These are phyloP conservation scores for Paramuricea clavata DNA, from an alignment of 92 coral and sea anemone genomes.

Conservation along the genomic window DNA sequence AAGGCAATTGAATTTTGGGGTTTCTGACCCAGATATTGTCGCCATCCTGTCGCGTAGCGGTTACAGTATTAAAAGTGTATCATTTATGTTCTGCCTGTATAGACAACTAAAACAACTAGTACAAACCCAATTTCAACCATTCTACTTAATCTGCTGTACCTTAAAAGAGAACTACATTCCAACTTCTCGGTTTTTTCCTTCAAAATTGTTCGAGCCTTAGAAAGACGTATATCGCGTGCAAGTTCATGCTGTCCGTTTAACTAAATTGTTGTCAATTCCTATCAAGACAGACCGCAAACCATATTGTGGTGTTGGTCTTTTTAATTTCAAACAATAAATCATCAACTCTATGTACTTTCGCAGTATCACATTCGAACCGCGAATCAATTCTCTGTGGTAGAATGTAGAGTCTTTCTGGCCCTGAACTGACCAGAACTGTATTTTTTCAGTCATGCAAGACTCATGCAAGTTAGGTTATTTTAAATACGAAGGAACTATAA, in stretches of 20 bases:
- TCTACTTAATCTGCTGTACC: not conserved
- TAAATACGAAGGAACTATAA: too few relatives aligned
- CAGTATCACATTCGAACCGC: conserved; percentile 14
- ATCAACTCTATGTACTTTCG: not conserved
- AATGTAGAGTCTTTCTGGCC: not conserved
- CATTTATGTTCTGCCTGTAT: not conserved
- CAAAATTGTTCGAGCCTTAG: not conserved
- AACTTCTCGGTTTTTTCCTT: not conserved
- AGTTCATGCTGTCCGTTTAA: not conserved
- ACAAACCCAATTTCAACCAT: not conserved
- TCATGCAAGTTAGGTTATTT: too few relatives aligned
- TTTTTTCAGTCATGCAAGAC: too few relatives aligned
- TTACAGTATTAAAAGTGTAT: not conserved
- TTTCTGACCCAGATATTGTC: not conserved
- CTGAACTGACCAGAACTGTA: not conserved
- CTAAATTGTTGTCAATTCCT: conserved; percentile 5
- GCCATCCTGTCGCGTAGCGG: conserved; percentile 14
- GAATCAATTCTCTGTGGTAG: not conserved
- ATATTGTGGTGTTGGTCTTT: conserved; percentile 1
- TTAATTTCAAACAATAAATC: conserved; percentile 28
- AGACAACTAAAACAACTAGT: not conserved
- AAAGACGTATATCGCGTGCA: not conserved
- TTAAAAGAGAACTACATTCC: not conserved
- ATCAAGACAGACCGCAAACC: conserved; percentile 1
- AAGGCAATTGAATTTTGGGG: conserved; percentile 4